Base-by-base conservation (phyloP, 2,797 vertebrate species). In the Chrosomus eos region DNA sequence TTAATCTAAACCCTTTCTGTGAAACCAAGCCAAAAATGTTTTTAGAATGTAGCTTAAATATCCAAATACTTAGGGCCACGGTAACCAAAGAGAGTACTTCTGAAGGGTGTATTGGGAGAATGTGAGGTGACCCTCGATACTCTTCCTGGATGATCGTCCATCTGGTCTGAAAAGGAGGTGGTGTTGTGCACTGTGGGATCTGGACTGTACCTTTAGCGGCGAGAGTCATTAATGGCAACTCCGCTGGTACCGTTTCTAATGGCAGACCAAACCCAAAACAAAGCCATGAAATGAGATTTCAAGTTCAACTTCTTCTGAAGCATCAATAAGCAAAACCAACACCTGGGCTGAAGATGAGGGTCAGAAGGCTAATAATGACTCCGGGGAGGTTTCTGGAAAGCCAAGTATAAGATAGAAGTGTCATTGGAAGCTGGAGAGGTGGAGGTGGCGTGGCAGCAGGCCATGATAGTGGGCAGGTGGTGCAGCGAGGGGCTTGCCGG, bases 301-400 rank as follows among this genome's bases (percentile, higher is more conserved):
- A 60, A 58, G 82, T 51, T 64, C 31, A 72, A 81, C 53, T 33
- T 21, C 72, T 51, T 77, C 38, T 31, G 7, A 51, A 48, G 51
- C 66, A 48, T 72, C 28, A 51, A 80, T 55, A 11, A 79, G 31
- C 58, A 79, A 51, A 79, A 36, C 8, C 28, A 58, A 79, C 83
- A 85, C 75, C 76, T 73, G 76, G 53, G 31, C 83, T 16, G 67
- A 72, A 72, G 67, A 72, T 71, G 28, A 62, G 64, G 75, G 66
- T 84, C 67, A 79, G 38, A 26, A 84, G 55, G 83, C 11, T 85
- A 85, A 85, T 85, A 85, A 80, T 64, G 67, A 73, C 76, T 79
- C 83, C 1, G 40, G 40, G 82, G 76, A 84, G 21, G 53, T 85
- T 85, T 80, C 83, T 84, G 66, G 82, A 77, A 77, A 58, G 64